phyloP scores from a whole-genome alignment of 92 coral and sea anemone species.

The Hydrozoanthus gracilis region DNA sequence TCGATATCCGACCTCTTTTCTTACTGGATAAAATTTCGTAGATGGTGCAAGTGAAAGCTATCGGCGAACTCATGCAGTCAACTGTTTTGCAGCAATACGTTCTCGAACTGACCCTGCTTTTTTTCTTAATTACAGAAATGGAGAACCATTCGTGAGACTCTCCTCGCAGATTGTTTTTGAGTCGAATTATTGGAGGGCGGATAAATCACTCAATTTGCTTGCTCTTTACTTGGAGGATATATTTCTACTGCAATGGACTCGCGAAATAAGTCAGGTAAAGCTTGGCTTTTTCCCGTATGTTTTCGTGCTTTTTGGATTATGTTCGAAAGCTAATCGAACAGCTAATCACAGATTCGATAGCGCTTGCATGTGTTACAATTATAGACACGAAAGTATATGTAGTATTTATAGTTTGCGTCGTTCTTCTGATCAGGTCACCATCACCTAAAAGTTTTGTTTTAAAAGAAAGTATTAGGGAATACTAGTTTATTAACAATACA shows the following conservation, averaged over 20 bases:
- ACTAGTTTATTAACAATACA: not conserved
- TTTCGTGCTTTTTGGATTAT: constrained; percentile 43
- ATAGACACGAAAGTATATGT: constrained; percentile 50
- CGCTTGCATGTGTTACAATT: constrained; percentile 53
- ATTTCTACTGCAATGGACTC: constrained; percentile 27
- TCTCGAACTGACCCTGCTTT: constrained; percentile 35
- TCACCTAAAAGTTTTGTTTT: constrained; percentile 15
- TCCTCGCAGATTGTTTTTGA: constrained; percentile 45
- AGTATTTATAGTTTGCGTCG: constrained; percentile 49
- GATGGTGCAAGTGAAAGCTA: constrained; percentile 22
- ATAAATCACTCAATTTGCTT: constrained; percentile 34
- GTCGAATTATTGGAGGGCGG: constrained; percentile 47
- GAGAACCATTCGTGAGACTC: constrained; percentile 44
- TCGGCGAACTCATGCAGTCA: constrained; percentile 29
- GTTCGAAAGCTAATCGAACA: constrained; percentile 50
- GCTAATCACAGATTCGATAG: constrained; percentile 50
- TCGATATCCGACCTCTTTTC: constrained; percentile 26
- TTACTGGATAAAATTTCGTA: not conserved
- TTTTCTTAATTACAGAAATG: constrained; percentile 44
- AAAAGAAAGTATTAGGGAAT: constrained; percentile 20
- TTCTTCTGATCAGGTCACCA: constrained; percentile 35
- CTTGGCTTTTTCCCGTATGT: constrained; percentile 9
- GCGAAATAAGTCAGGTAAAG: constrained; percentile 42
- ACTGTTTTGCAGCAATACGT: constrained; percentile 21
- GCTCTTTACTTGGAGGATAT: constrained; percentile 35